phyloP scores from a whole-genome alignment of 2,797 vertebrate genomes.

The Margarornis squamiger region DNA sequence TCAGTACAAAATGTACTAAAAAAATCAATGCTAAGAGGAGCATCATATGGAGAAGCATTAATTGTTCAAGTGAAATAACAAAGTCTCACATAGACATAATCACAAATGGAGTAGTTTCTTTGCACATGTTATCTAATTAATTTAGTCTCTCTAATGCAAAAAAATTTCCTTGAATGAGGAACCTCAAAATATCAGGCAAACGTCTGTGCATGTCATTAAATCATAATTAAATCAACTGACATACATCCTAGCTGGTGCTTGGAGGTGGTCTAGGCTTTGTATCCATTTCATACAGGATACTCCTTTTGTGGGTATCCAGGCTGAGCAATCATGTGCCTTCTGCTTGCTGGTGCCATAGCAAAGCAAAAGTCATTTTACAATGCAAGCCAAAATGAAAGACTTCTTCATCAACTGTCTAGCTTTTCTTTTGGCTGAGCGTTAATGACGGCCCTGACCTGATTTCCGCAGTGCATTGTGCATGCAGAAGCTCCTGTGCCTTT shows the following conservation, averaged over 20 bases:
- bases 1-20: neutral
- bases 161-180: neutral
- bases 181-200: constrained; percentile 4
- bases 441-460: neutral
- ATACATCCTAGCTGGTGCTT: neutral
- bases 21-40: neutral
- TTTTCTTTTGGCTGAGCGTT: neutral
- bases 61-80: constrained; percentile 26
- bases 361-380: neutral
- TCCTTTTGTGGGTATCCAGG: neutral
- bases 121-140: constrained; percentile 12
- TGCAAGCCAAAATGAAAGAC: neutral
- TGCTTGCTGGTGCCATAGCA: neutral
- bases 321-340: neutral
- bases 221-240: constrained; percentile 33
- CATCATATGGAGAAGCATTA: constrained; percentile 17
- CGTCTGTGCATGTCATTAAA: neutral
- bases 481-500: neutral
- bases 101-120: neutral
- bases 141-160: constrained; percentile 13
- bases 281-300: neutral
- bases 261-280: neutral
- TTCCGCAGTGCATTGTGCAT: rapidly evolving
- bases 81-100: neutral
- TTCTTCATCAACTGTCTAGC: neutral